phyloP scores from a whole-genome alignment of 2,113 vertebrate species.

The Podarcis raffonei region DNA sequence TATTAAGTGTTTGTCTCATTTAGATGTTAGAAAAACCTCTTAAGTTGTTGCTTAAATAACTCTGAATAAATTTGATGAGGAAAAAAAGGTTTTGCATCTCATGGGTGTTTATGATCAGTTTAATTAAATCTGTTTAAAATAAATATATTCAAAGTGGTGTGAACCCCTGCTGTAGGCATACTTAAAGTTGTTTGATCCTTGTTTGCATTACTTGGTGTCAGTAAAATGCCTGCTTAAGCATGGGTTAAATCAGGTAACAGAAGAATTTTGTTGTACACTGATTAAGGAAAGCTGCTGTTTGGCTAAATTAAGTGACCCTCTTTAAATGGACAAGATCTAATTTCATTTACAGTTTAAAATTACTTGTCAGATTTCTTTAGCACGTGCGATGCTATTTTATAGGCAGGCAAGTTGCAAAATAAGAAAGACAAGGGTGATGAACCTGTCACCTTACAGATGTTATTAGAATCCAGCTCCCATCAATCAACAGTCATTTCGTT shows the following conservation, averaged over 20 bases:
- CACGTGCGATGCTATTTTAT: not conserved
- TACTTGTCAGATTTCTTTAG: not conserved
- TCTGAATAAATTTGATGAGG: constrained; percentile 22
- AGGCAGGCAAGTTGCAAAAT: not conserved
- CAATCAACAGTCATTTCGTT: too few species aligned
- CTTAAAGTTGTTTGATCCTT: constrained; percentile 43
- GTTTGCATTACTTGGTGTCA: constrained; percentile 28
- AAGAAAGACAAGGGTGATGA: not conserved
- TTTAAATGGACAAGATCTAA: not conserved
- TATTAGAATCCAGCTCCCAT: too few species aligned
- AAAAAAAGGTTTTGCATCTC: not conserved
- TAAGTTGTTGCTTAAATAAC: not conserved
- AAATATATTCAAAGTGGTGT: constrained; percentile 16
- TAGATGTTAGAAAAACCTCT: constrained; percentile 17
- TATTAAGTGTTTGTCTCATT: not conserved
- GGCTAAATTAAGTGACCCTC: not conserved
- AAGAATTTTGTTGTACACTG: constrained; percentile 17
- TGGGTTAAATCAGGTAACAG: not conserved
- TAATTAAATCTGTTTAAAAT: constrained; percentile 34
- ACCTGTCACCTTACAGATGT: too few species aligned
- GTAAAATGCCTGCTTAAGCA: constrained; percentile 29
- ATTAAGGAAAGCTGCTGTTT: not conserved
- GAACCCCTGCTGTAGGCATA: not conserved
- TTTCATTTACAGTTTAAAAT: not conserved
- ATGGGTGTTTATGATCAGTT: constrained; percentile 20